phyloP scores from a whole-genome alignment of 2,113 vertebrate genomes.

The Setophaga kirtlandii region DNA sequence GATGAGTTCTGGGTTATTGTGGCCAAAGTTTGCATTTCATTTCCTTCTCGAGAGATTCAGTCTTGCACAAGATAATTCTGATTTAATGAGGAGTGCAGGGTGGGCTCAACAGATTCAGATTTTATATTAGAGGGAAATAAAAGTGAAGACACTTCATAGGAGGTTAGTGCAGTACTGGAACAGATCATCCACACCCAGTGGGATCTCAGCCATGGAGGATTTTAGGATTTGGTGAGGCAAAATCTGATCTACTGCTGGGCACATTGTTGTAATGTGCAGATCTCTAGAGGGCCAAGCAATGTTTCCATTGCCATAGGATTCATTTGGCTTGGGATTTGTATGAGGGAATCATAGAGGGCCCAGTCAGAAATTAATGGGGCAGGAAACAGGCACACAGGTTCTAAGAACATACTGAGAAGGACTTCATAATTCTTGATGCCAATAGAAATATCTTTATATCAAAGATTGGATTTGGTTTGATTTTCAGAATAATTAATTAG shows the following conservation, averaged over 20 bases:
- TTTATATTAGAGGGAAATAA: neutral
- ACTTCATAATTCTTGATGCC: neutral
- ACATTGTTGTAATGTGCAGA: too few species aligned
- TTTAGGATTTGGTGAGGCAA: neutral
- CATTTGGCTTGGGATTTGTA: neutral
- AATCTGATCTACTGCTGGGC: neutral
- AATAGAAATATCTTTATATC: neutral
- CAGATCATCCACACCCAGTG: neutral
- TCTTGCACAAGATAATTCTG: neutral
- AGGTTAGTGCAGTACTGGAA: neutral
- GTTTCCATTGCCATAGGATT: neutral
- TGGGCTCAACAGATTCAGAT: neutral
- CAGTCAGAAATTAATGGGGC: neutral
- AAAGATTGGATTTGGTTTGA: neutral
- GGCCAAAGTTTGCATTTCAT: neutral
- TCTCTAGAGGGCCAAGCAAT: neutral
- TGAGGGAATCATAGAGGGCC: neutral
- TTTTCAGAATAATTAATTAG: neutral
- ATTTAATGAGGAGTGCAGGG: neutral
- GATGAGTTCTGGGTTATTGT: neutral
- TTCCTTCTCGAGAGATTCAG: neutral
- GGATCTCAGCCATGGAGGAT: neutral
- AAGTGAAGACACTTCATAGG: neutral
- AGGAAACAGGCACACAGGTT: neutral
- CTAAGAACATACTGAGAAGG: neutral